Conservation (phyloP, 2,113 vertebrate species). For the Thryonomys swinderianus region DNA sequence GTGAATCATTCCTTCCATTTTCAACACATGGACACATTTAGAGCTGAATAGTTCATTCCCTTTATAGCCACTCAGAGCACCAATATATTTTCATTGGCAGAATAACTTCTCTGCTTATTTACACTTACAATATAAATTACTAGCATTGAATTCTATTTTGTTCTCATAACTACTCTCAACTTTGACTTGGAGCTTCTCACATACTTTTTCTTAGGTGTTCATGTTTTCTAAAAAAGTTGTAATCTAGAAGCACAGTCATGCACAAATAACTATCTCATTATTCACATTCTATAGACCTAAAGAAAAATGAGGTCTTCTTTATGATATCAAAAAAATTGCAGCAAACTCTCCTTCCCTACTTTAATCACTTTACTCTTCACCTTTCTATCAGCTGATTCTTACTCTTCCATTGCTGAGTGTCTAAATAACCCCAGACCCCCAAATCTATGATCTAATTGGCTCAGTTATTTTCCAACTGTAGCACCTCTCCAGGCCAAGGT, state of each 20-base stretch:
- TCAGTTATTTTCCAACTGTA: conserved; percentile 23
- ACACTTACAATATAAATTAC: conserved; percentile 45
- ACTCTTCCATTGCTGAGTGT: background rate
- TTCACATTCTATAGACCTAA: background rate
- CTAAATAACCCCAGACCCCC: background rate
- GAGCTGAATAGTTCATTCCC: conserved; percentile 8
- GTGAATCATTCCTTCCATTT: conserved; percentile 39
- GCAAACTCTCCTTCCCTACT: background rate
- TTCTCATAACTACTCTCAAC: conserved; percentile 31
- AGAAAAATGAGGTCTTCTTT: background rate
- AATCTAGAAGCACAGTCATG: background rate
- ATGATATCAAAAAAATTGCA: background rate
- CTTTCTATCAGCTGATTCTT: background rate
- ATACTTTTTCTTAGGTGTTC: background rate
- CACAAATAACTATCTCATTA: background rate
- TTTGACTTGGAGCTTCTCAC: background rate
- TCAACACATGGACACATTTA: background rate
- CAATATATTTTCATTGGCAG: conserved; percentile 24
- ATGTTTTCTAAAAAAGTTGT: background rate
- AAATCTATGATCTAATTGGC: background rate
- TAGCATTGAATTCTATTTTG: conserved; percentile 49
- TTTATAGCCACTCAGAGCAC: conserved; percentile 24
- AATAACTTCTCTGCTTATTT: conserved; percentile 53
- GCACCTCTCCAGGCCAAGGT: background rate
- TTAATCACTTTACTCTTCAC: background rate